phyloP scores from a whole-genome alignment of 2,888 invertebrate species.

The Conchocele bisecta region DNA sequence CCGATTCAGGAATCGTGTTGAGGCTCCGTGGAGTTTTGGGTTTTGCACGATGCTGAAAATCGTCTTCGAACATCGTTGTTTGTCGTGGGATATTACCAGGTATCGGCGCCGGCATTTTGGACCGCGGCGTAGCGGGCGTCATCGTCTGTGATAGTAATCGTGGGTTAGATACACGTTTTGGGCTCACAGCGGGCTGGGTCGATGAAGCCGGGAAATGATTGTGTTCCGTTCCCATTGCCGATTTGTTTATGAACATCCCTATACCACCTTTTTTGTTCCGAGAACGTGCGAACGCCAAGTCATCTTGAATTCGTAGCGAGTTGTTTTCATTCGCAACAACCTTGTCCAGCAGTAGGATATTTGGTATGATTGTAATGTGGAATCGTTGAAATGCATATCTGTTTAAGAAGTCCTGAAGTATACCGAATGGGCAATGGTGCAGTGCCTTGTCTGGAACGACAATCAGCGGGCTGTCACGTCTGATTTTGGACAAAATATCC shows the following conservation, averaged over 20 bases:
- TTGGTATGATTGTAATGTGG: constrained; percentile 73
- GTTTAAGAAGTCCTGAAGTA: constrained; percentile 72
- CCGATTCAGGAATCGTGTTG: not conserved
- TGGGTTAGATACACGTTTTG: constrained; percentile 72
- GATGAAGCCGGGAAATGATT: constrained; percentile 7
- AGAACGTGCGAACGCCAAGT: constrained; percentile 73
- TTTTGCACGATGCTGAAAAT: constrained; percentile 31
- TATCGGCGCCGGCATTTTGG: constrained; percentile 32
- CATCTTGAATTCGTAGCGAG: constrained; percentile 65
- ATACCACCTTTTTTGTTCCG: constrained; percentile 72
- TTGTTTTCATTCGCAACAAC: constrained; percentile 74
- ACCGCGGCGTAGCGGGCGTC: constrained; percentile 3
- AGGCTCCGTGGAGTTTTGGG: not conserved
- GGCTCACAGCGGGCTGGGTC: constrained; percentile 35
- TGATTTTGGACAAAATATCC: constrained; percentile 73
- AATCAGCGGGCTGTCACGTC: constrained; percentile 68
- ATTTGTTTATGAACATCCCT: constrained; percentile 26
- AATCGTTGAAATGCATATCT: constrained; percentile 66
- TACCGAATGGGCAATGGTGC: constrained; percentile 74
- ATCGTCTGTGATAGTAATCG: constrained; percentile 62
- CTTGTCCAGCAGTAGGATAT: constrained; percentile 74
- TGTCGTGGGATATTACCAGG: constrained; percentile 46
- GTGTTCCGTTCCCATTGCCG: constrained; percentile 3
- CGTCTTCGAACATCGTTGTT: constrained; percentile 46
- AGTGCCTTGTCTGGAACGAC: constrained; percentile 79